These are phyloP conservation scores for Haemorhous mexicanus DNA, from an alignment of 2,113 vertebrate genomes.

Conservation along the genomic window DNA sequence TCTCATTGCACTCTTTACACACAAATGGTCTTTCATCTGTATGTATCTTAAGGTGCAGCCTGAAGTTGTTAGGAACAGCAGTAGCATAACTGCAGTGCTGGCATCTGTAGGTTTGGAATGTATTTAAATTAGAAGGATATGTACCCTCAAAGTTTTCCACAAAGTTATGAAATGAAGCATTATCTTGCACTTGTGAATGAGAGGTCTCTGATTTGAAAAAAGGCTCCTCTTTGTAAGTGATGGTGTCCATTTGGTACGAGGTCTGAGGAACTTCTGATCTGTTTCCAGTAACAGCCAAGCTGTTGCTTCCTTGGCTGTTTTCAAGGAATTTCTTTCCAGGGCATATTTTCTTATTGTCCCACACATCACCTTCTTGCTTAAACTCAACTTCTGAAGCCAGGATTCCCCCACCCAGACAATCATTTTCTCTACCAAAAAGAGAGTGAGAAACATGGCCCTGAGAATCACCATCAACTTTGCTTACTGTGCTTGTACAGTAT, in stretches of 20 bases:
- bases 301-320: not conserved
- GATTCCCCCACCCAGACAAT: not conserved
- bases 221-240: not conserved
- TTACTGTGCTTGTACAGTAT: not conserved
- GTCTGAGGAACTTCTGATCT: not conserved
- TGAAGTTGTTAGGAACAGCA: not conserved
- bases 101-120: not conserved
- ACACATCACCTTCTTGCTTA: not conserved
- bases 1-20: slow-evolving; percentile 22
- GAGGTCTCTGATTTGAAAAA: not conserved
- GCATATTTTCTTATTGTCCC: not conserved
- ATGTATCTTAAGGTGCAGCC: slow-evolving; percentile 36
- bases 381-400: not conserved
- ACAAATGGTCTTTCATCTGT: not conserved
- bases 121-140: not conserved
- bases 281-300: not conserved
- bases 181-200: not conserved
- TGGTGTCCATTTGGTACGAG: not conserved
- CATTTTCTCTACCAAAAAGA: not conserved
- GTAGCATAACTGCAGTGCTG: slow-evolving; percentile 21
- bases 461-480: not conserved
- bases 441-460: not conserved
- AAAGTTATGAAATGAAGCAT: not conserved
- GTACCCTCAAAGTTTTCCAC: not conserved
- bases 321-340: not conserved